Evolutionary conservation across 2,888 invertebrate species (phyloP), one percentile per base, ranked within the genome.

Genomic region (Caprella mutica): DNA sequence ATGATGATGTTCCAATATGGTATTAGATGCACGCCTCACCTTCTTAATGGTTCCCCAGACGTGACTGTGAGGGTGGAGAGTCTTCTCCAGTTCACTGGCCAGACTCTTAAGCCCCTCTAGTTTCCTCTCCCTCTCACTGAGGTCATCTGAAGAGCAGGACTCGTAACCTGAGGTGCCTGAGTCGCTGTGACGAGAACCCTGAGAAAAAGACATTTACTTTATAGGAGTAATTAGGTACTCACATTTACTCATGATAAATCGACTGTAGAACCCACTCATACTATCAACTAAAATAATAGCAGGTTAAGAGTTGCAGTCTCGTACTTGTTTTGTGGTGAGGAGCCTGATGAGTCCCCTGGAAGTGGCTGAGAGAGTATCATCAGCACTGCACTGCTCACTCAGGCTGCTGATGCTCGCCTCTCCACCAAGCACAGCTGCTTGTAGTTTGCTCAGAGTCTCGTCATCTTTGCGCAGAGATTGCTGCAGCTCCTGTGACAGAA

Each of bases 401-500:
- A 48, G 48, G 8, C 30, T 48, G 48, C 30, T 29, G n/a, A 48
- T 27, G 14, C 29, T 30, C 9, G 48, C 48, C 17, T 27, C 29
- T 1, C 48, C 48, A 6, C 48, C 48, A 24, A 21, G 29, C 19
- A 48, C 48, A 21, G 48, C 48, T 17, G 29, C 29, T 24, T 48
- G 48, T 30, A 48, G 30, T 14, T 30, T 48, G 48, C 43, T 55
- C 55, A 81, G 73, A 9, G 79, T 79, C 67, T 78, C 77, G 67
- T 78, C 78, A 72, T 88, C 88, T 65, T 84, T 82, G 29, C 82
- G 79, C 52, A 88, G 73, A 27, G 85, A 86, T 52, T 81, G 80
- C 69, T 85, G 84, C 62, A 88, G 78, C 71, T 86, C 86, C 17
- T 82, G n/a, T n/a, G n/a, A n/a, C n/a, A n/a, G n/a, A n/a, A n/a